Conservation (phyloP, 2,113 vertebrate species). For the Gambusia affinis region DNA sequence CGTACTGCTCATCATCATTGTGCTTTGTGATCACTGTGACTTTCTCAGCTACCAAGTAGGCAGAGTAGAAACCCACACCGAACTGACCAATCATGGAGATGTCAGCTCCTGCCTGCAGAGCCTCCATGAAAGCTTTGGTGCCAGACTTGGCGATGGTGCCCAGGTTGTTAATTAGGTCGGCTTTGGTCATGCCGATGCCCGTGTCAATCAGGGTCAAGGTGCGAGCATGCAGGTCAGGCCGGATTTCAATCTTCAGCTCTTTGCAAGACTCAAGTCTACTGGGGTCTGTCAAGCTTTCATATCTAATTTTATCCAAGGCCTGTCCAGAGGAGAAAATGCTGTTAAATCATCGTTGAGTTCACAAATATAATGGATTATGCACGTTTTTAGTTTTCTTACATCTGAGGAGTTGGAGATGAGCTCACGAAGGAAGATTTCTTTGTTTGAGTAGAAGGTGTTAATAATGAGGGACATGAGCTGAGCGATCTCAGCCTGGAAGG, state of each 20-base stretch:
- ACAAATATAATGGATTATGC: not conserved
- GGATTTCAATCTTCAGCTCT: slow-evolving; percentile 83
- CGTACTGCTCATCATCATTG: slow-evolving; percentile 86
- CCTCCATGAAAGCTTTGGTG: slow-evolving; percentile 87
- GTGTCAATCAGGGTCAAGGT: slow-evolving; percentile 81
- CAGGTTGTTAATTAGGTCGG: slow-evolving; percentile 85
- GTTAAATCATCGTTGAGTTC: slow-evolving; percentile 3
- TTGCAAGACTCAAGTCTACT: slow-evolving; percentile 83
- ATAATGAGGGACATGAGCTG: slow-evolving; percentile 87
- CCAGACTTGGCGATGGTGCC: slow-evolving; percentile 87
- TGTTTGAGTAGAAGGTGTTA: slow-evolving; percentile 87
- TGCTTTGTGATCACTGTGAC: slow-evolving; percentile 85
- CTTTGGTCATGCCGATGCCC: slow-evolving; percentile 86
- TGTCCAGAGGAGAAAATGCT: slow-evolving; percentile 77
- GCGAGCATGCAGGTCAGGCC: slow-evolving; percentile 72
- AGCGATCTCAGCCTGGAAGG: slow-evolving; percentile 87
- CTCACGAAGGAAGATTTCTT: slow-evolving; percentile 86
- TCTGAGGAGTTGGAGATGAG: slow-evolving; percentile 86
- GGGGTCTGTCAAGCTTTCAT: slow-evolving; percentile 85
- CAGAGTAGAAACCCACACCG: slow-evolving; percentile 85
- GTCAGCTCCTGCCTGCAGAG: slow-evolving; percentile 83
- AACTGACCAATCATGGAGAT: slow-evolving; percentile 87
- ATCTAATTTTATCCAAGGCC: slow-evolving; percentile 87
- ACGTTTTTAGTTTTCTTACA: slow-evolving; percentile 62
- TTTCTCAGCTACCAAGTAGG: slow-evolving; percentile 83